Evolutionary conservation across 1,140 invertebrate species (phyloP).

Genomic region (Berghia stephanieae): DNA sequence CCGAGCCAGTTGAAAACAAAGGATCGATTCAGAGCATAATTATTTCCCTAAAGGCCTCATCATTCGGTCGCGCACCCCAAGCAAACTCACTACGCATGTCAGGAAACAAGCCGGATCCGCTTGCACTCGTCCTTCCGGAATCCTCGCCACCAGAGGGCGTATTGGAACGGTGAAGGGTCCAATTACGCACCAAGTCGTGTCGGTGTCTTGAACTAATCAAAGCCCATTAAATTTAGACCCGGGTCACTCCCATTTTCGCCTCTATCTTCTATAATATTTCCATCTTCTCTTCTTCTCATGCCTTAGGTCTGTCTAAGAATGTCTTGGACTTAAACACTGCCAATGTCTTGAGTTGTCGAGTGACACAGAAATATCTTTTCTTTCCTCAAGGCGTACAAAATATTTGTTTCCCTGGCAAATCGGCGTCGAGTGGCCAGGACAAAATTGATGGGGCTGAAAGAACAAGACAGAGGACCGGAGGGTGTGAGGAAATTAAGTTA

Average conservation of each 20-base stretch:
- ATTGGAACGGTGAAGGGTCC: slow-evolving; percentile 27
- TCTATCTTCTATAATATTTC: neutral
- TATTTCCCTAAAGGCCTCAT: no score
- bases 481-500: slow-evolving; percentile 14
- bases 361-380: no score
- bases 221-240: slow-evolving; percentile 21
- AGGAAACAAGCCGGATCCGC: slow-evolving; percentile 32
- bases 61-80: no score
- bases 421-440: neutral
- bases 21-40: no score
- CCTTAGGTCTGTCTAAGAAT: neutral
- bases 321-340: neutral
- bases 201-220: slow-evolving; percentile 26
- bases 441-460: neutral
- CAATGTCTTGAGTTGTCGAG: no score
- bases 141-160: slow-evolving; percentile 14
- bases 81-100: slow-evolving; percentile 30
- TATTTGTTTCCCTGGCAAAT: slow-evolving; percentile 13
- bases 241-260: neutral
- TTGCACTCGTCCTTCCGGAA: slow-evolving; percentile 24
- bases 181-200: slow-evolving; percentile 26
- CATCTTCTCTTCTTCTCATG: neutral
- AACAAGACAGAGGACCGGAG: neutral
- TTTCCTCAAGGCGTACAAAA: neutral
- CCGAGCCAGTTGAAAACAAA: no score